Percentiles rank a stretch among this genome's conserved stretches.
Evolutionary conservation across 2,113 vertebrate genomes (phyloP).

Genomic region (Mastomys natalensis): DNA sequence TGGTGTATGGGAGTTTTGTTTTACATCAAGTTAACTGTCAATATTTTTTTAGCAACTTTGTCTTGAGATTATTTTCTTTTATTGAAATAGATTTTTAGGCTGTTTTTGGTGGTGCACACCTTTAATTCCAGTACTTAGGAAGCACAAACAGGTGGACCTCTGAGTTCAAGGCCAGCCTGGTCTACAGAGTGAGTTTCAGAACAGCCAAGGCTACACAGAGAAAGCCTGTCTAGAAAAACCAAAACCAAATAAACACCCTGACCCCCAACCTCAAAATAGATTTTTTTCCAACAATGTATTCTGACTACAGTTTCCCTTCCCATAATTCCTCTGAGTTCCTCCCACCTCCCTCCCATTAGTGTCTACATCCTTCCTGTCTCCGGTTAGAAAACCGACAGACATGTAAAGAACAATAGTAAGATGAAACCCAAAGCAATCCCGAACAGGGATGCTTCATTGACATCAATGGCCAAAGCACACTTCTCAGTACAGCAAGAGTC

Average conservation of each 20-base stretch:
- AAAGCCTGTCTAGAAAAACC: neutral
- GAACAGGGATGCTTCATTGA: neutral
- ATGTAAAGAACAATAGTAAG: neutral
- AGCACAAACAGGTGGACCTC: neutral
- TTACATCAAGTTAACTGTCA: neutral
- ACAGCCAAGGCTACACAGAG: neutral
- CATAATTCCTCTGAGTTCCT: neutral
- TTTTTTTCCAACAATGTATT: neutral
- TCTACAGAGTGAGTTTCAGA: neutral
- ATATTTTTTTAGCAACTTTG: neutral
- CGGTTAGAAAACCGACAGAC: neutral
- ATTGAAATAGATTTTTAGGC: neutral
- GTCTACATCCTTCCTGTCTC: neutral
- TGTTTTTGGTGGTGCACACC: fast-evolving
- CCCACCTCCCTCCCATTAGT: neutral
- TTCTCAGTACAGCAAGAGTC: neutral
- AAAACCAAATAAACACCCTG: neutral
- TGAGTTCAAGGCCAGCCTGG: neutral
- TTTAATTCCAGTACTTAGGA: neutral
- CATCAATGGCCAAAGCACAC: neutral
- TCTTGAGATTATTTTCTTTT: neutral
- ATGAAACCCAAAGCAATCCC: neutral
- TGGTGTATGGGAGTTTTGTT: neutral
- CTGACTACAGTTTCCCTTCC: neutral
- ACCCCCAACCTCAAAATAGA: neutral